Conservation (phyloP, 2,113 vertebrate species). For the Siphamia tubifer region DNA sequence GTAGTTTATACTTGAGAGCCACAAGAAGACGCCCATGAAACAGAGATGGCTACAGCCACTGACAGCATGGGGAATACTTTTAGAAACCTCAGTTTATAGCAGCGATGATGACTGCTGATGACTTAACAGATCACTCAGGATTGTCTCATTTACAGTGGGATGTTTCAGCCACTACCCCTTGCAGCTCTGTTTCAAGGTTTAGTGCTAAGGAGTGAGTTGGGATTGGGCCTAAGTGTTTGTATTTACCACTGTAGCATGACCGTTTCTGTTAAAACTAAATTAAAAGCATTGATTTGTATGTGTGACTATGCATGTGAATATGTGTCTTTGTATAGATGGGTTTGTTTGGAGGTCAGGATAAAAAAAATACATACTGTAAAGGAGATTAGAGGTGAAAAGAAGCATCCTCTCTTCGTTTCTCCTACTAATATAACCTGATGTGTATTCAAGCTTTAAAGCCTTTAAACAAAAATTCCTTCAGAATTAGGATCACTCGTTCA, state of each 20-base stretch:
- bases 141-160: no score
- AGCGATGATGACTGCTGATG: no score
- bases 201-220: no score
- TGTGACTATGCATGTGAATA: neutral
- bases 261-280: slow-evolving; percentile 1
- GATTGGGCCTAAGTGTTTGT: slow-evolving; percentile 7
- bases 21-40: no score
- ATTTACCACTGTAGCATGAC: neutral
- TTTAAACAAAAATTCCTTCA: slow-evolving; percentile 45
- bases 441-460: slow-evolving; percentile 52
- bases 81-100: no score
- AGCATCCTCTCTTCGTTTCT: neutral
- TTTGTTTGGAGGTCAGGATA: slow-evolving; percentile 4
- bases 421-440: slow-evolving; percentile 34
- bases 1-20: no score
- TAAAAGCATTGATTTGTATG: neutral
- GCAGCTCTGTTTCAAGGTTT: no score
- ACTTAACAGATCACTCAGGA: no score
- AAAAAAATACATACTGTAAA: neutral
- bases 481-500: slow-evolving; percentile 59
- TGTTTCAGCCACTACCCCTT: no score
- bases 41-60: no score
- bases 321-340: neutral
- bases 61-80: no score
- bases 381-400: neutral